Conservation (phyloP, 2,888 invertebrate species). For the Phanerotoma sp. region DNA sequence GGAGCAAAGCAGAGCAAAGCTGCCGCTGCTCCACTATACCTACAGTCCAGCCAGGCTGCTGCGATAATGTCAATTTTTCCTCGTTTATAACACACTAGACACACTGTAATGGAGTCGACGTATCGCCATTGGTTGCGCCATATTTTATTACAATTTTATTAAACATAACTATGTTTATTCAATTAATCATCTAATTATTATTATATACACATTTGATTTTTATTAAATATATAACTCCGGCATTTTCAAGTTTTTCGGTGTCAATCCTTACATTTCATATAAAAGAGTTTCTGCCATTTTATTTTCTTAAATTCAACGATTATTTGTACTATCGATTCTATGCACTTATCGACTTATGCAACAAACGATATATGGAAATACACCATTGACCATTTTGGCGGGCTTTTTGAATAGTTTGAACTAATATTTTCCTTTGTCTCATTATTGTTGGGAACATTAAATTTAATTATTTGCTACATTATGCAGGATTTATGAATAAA, state of each 20-base stretch:
- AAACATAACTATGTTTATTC: not conserved
- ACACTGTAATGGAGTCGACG: conserved; percentile 11
- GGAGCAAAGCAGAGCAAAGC: not conserved
- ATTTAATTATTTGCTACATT: too few species aligned
- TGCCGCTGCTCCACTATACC: not conserved
- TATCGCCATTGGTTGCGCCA: conserved; percentile 20
- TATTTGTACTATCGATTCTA: too few species aligned
- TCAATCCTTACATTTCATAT: not conserved
- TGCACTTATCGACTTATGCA: too few species aligned
- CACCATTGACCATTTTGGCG: not conserved
- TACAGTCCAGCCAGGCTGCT: conserved; percentile 3
- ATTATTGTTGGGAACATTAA: too few species aligned
- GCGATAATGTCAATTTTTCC: not conserved
- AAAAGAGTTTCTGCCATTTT: conserved; percentile 8
- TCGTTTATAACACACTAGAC: conserved; percentile 5
- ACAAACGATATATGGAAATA: too few species aligned
- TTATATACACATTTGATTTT: not conserved
- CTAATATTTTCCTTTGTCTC: too few species aligned
- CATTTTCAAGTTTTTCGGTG: not conserved
- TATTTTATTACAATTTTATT: conserved; percentile 17
- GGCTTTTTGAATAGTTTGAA: too few species aligned
- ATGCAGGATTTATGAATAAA: too few species aligned
- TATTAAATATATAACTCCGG: not conserved
- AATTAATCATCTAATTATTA: not conserved
- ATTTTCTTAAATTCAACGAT: too few species aligned